Evolutionary conservation across 2,888 invertebrate genomes (phyloP).

Genomic region (Eupeodes luniger): DNA sequence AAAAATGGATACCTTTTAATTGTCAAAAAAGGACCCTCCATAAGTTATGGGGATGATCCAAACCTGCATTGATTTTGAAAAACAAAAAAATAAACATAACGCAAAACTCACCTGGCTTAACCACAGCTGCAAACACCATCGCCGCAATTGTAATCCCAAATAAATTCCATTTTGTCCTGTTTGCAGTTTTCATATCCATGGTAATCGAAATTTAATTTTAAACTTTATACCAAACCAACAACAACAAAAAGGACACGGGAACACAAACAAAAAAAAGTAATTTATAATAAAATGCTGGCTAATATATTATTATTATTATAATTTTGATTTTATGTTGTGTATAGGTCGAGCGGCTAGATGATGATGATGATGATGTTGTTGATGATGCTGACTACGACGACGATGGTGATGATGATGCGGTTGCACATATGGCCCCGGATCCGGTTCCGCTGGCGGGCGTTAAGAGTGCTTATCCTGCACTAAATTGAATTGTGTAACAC

Average conservation of each 20-base stretch:
- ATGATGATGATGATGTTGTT: not conserved
- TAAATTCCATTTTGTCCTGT: constrained; percentile 58
- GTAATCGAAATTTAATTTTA: constrained; percentile 59
- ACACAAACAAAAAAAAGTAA: constrained; percentile 20
- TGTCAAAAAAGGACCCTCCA: not conserved
- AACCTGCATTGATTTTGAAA: constrained; percentile 47
- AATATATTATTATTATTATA: constrained; percentile 30
- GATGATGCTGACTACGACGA: not conserved
- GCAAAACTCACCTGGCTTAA: constrained; percentile 69
- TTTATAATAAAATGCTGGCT: constrained; percentile 35
- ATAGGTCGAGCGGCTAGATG: not conserved
- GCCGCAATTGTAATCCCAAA: constrained; percentile 64
- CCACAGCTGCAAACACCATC: constrained; percentile 67
- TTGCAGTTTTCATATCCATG: constrained; percentile 53
- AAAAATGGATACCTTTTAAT: too few species aligned
- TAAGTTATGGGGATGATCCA: not conserved
- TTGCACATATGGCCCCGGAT: constrained; percentile 51
- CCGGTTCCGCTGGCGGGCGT: constrained; percentile 39
- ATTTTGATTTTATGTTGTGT: constrained; percentile 53
- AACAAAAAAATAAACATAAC: constrained; percentile 4
- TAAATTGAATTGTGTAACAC: constrained; percentile 66
- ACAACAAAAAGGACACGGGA: not conserved
- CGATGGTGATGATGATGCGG: constrained; percentile 18
- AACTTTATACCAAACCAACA: not conserved
- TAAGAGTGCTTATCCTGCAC: constrained; percentile 69